A percentile compares a stretch with the other conserved stretches of the same genome.
Conservation (phyloP, 2,888 invertebrate genomes). For the Dusona sp. region DNA sequence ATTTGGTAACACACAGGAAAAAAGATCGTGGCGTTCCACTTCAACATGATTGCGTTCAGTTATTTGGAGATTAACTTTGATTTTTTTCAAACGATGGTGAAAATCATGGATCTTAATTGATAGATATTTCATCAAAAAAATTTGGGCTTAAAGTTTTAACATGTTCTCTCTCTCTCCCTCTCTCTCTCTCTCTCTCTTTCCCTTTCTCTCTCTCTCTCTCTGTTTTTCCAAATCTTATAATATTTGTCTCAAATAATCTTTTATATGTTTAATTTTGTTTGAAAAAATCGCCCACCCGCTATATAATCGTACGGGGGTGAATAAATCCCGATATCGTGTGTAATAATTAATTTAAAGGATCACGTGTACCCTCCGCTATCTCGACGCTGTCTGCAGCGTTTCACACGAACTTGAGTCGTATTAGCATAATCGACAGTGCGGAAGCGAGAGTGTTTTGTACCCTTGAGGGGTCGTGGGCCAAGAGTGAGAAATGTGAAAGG, state of each 20-base stretch:
- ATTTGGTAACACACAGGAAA: too few relatives aligned
- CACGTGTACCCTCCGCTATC: not conserved
- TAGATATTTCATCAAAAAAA: too few relatives aligned
- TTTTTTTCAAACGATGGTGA: too few relatives aligned
- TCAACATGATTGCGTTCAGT: too few relatives aligned
- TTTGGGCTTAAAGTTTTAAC: too few relatives aligned
- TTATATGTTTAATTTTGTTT: not conserved
- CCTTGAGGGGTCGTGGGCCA: not conserved
- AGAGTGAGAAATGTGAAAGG: not conserved
- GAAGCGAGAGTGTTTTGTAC: not conserved
- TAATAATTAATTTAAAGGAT: not conserved
- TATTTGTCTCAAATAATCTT: not conserved
- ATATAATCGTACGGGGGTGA: not conserved
- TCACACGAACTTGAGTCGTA: not conserved
- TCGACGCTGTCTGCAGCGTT: not conserved
- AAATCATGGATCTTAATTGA: too few relatives aligned
- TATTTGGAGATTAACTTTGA: too few relatives aligned
- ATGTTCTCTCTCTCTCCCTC: too few relatives aligned
- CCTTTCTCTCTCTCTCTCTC: too few relatives aligned
- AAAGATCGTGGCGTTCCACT: too few relatives aligned
- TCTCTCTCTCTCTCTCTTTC: too few relatives aligned
- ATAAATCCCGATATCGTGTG: not conserved
- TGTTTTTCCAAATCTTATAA: too few relatives aligned
- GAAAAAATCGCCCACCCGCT: not conserved
- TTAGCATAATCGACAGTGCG: not conserved